Conservation (phyloP, 2,113 vertebrate species). For the Plectropomus leopardus region DNA sequence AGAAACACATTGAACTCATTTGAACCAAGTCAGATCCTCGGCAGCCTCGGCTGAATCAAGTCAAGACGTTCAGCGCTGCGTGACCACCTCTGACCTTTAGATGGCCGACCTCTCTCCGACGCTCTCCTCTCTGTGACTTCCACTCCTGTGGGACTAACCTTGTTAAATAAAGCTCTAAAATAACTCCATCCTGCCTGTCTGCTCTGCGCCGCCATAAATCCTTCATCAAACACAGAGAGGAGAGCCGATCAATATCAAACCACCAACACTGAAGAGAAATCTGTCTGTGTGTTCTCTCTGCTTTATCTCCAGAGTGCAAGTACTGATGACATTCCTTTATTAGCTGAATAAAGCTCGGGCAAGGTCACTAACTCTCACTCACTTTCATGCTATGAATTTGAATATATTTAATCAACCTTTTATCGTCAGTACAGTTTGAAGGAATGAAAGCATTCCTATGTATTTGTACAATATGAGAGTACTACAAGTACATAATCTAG, state of each 20-base stretch:
- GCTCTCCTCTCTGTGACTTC: conserved; percentile 4
- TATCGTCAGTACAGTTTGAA: not conserved
- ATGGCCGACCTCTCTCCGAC: not conserved
- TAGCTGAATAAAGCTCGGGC: conserved; percentile 34
- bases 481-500: too few species aligned
- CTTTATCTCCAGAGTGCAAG: not conserved
- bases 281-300: conserved; percentile 16
- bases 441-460: not conserved
- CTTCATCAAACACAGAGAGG: conserved; percentile 63
- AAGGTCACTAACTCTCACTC: conserved; percentile 3
- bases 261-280: conserved; percentile 17
- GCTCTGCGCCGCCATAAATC: conserved; percentile 51
- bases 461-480: too few species aligned
- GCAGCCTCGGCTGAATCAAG: not conserved
- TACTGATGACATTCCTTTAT: conserved; percentile 5
- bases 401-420: too few species aligned
- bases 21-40: too few species aligned
- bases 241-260: conserved; percentile 58
- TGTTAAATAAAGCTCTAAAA: conserved; percentile 75
- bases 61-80: conserved; percentile 11
- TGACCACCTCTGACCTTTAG: conserved; percentile 54
- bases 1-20: too few species aligned
- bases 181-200: conserved; percentile 64
- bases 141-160: conserved; percentile 45
- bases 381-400: not conserved